A percentile compares a stretch with the other conserved stretches of the same genome.
These are phyloP conservation scores for Fukomys damarensis DNA, from an alignment of 2,113 vertebrate species.

Conservation along the genomic window DNA sequence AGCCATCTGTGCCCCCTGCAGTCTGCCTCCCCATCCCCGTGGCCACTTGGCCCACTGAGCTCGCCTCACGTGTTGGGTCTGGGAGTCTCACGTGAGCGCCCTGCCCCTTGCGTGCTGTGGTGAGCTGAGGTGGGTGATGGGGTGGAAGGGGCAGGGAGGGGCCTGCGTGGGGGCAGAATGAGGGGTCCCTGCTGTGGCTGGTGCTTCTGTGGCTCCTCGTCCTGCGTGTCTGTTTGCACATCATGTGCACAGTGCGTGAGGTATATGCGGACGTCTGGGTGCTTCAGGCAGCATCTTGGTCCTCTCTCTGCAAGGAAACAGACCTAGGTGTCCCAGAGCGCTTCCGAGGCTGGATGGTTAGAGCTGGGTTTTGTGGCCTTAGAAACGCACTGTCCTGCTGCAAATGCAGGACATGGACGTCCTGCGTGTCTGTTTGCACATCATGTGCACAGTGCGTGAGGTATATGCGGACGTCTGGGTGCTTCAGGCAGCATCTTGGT, in stretches of 20 bases:
- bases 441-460: neutral
- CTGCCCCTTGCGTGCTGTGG: neutral
- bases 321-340: neutral
- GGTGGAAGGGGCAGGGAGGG: neutral
- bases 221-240: fast-evolving
- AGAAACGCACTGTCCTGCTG: too few species aligned
- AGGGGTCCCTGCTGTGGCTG: neutral
- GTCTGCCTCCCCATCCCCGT: neutral
- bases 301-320: neutral
- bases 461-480: fast-evolving
- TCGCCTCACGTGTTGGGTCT: neutral
- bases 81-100: neutral
- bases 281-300: neutral
- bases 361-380: neutral
- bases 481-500: neutral
- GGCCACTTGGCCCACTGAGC: neutral
- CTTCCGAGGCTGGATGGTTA: neutral
- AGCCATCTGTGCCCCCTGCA: neutral
- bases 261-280: fast-evolving
- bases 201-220: neutral
- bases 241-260: neutral
- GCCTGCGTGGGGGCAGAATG: neutral
- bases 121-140: neutral
- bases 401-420: too few species aligned
- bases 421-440: fast-evolving